Conservation (phyloP, 2,797 vertebrate genomes). For the Helarctos malayanus region DNA sequence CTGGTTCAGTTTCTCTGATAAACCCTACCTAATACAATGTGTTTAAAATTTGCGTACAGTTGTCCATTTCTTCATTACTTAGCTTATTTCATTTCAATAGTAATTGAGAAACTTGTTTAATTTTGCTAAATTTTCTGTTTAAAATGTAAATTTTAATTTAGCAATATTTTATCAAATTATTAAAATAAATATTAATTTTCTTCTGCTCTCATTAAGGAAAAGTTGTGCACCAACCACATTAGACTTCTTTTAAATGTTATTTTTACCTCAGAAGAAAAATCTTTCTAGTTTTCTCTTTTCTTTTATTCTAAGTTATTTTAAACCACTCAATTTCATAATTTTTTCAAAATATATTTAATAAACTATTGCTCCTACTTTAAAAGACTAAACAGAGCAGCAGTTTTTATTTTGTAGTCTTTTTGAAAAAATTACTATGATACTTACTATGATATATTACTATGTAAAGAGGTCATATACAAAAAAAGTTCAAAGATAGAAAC, state of each 20-base stretch:
- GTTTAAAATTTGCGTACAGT: neutral
- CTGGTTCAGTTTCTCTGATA: neutral
- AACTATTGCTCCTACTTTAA: neutral
- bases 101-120: neutral
- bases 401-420: neutral
- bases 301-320: neutral
- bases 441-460: neutral
- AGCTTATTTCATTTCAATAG: neutral
- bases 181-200: neutral
- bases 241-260: neutral
- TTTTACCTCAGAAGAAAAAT: neutral
- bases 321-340: neutral
- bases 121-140: neutral
- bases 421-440: neutral
- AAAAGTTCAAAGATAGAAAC: neutral
- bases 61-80: neutral
- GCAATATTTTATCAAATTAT: neutral
- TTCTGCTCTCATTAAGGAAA: neutral
- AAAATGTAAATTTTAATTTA: neutral
- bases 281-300: neutral
- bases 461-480: neutral
- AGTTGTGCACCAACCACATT: neutral
- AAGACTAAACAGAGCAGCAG: neutral
- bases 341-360: neutral
- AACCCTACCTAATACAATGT: neutral